Percentiles rank a stretch among this genome's conserved stretches.
Evolutionary conservation across 1,140 invertebrate species (phyloP).

Genomic region (Bemisia tabaci): DNA sequence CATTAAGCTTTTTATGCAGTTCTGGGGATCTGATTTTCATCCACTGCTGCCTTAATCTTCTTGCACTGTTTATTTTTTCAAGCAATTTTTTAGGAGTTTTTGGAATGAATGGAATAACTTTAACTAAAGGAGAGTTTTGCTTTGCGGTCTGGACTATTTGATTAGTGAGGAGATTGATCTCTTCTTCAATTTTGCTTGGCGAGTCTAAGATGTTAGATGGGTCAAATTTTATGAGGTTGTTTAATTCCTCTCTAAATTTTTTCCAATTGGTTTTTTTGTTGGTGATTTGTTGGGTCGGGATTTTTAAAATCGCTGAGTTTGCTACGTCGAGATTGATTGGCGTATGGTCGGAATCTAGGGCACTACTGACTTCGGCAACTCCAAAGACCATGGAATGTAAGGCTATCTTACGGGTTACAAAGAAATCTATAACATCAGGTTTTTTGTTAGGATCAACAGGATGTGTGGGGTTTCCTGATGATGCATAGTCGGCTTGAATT

Average conservation of each 20-base stretch:
- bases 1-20: background rate
- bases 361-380: no score
- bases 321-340: background rate
- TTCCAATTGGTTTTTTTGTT: background rate
- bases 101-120: background rate
- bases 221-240: background rate
- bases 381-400: no score
- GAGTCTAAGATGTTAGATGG: background rate
- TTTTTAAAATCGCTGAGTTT: background rate
- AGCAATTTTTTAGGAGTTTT: background rate
- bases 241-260: background rate
- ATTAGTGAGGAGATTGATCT: background rate
- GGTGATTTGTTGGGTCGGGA: background rate
- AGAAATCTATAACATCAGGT: slow-evolving; percentile 15
- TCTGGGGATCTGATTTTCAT: background rate
- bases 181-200: background rate
- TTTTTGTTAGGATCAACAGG: slow-evolving; percentile 9
- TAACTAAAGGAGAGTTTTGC: background rate
- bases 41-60: background rate
- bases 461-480: slow-evolving; percentile 17
- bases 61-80: background rate
- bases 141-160: background rate
- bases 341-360: no score
- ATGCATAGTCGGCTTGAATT: background rate
- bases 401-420: no score